Conservation (phyloP, 1,140 invertebrate species). For the Akabosia matsudoensis region DNA sequence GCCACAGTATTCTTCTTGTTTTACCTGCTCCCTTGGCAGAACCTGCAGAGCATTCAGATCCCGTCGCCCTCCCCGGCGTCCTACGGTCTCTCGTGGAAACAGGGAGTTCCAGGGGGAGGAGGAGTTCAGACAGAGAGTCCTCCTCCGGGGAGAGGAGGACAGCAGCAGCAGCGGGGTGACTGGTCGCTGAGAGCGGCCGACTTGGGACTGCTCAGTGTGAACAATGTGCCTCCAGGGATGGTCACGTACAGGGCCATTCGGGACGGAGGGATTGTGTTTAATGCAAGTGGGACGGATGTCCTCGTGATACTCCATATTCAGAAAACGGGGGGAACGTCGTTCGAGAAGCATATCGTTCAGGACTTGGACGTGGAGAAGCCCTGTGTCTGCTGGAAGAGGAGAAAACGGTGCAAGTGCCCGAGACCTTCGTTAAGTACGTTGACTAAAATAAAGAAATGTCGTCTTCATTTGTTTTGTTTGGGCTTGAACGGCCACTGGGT, state of each 20-base stretch:
- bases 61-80: conserved; percentile 32
- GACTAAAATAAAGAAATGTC: background rate
- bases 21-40: conserved; percentile 46
- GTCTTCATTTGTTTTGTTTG: too few species aligned
- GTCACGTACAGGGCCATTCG: conserved; percentile 41
- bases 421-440: conserved; percentile 57
- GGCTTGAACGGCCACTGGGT: background rate
- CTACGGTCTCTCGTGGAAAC: background rate
- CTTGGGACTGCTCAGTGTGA: background rate
- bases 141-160: too few species aligned
- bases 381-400: conserved; percentile 78
- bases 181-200: conserved; percentile 1
- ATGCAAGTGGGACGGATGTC: conserved; percentile 65
- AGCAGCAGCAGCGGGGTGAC: background rate
- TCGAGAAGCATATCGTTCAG: conserved; percentile 89
- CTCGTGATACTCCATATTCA: conserved; percentile 98
- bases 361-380: conserved; percentile 85
- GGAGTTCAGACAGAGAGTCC: conserved; percentile 1
- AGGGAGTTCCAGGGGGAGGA: too few species aligned
- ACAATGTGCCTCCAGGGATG: conserved; percentile 31
- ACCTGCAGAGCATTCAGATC: conserved; percentile 37
- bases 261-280: conserved; percentile 37
- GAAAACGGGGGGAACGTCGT: conserved; percentile 91
- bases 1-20: conserved; percentile 40
- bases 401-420: conserved; percentile 88